Conservation (phyloP, 2,113 vertebrate genomes). For the Microtus oregoni region DNA sequence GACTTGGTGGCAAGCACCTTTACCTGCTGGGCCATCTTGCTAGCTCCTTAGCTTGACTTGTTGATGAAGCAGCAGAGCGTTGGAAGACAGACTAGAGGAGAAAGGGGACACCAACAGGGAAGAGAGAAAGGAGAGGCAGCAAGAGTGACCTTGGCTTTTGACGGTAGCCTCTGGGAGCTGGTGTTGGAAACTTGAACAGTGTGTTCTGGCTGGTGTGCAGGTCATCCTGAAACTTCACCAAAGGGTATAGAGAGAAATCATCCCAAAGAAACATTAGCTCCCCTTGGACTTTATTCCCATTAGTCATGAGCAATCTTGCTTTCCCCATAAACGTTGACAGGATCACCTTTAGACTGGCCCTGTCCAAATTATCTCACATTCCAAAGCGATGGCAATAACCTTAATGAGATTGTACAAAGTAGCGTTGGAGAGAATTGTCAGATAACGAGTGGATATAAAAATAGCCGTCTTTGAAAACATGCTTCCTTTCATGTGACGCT, state of each 20-base stretch:
- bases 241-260: not conserved
- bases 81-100: not conserved
- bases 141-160: not conserved
- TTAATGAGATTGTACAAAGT: slow-evolving; percentile 27
- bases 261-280: not conserved
- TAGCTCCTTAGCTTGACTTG: not conserved
- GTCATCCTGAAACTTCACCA: not conserved
- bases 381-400: not conserved
- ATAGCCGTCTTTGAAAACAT: slow-evolving; percentile 11
- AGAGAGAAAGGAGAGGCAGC: not conserved
- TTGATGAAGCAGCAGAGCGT: not conserved
- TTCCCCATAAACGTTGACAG: slow-evolving; percentile 37
- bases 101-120: not conserved
- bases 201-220: not conserved
- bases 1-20: not conserved
- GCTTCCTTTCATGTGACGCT: not conserved
- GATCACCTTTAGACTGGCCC: slow-evolving; percentile 2
- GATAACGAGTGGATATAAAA: slow-evolving; percentile 5
- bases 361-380: slow-evolving; percentile 27
- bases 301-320: slow-evolving; percentile 43
- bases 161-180: not conserved
- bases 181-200: not conserved
- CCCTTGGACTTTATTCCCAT: slow-evolving; percentile 17
- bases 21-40: not conserved
- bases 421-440: slow-evolving; percentile 19